phyloP scores from a whole-genome alignment of 2,113 vertebrate species.

The Grammomys surdaster region DNA sequence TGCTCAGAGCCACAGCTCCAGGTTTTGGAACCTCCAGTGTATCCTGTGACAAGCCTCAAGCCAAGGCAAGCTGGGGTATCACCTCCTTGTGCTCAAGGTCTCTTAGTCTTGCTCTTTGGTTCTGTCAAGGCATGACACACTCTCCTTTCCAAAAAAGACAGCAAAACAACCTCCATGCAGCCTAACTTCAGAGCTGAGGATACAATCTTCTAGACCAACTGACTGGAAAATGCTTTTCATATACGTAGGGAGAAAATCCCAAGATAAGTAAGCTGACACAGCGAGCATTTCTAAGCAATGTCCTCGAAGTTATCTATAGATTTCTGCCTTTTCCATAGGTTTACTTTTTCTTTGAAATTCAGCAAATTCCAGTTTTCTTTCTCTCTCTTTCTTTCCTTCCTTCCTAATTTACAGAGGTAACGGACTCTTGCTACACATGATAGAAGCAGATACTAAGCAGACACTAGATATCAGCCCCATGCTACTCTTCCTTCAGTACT shows the following conservation, averaged over 20 bases:
- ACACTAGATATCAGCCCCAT: not conserved
- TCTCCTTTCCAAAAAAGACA: not conserved
- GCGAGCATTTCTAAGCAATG: not conserved
- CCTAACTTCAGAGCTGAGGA: not conserved
- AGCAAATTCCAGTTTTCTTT: not conserved
- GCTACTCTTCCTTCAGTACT: not conserved
- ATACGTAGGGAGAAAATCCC: not conserved
- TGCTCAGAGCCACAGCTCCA: not conserved
- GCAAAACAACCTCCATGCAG: not conserved
- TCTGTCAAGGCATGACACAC: not conserved
- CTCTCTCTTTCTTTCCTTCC: not conserved
- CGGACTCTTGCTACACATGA: not conserved
- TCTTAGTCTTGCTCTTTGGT: not conserved
- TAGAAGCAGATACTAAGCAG: not conserved
- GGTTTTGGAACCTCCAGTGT: fast-evolving
- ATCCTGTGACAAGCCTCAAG: not conserved
- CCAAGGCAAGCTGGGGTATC: fast-evolving
- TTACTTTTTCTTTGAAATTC: not conserved
- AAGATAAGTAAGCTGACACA: not conserved
- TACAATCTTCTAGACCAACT: not conserved
- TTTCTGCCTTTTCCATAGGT: not conserved
- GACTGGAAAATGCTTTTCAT: not conserved
- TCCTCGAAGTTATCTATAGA: not conserved
- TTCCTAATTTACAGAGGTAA: not conserved
- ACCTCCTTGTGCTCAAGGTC: not conserved